A percentile compares a stretch with the other conserved stretches of the same genome.
Evolutionary conservation across 2,888 invertebrate genomes (phyloP).

Genomic region (Troglohyphantes excavatus): DNA sequence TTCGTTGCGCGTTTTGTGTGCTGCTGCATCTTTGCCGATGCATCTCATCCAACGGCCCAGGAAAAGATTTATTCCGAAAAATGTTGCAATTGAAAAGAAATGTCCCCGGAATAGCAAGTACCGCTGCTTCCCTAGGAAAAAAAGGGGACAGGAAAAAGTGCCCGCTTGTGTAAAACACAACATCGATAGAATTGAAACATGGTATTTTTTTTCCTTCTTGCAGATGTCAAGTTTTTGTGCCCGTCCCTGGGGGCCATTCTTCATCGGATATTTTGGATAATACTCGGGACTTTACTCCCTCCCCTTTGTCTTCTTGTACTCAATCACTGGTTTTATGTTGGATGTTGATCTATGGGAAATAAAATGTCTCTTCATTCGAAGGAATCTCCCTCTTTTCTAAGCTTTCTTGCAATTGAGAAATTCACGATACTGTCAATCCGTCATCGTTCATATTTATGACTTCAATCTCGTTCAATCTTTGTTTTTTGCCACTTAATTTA

Average conservation of each 20-base stretch:
- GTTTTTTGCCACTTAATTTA: no score
- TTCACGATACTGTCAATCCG: no score
- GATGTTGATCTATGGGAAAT: conserved; percentile 1
- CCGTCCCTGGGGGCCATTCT: neutral
- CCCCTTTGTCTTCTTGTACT: neutral
- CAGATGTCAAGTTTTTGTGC: neutral
- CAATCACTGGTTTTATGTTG: neutral
- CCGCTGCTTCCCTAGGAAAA: conserved; percentile 16
- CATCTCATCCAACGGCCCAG: conserved; percentile 28
- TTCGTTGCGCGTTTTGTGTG: conserved; percentile 40
- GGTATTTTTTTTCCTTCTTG: conserved; percentile 23
- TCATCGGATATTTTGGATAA: conserved; percentile 24
- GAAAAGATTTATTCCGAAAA: conserved; percentile 62
- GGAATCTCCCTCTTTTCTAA: neutral
- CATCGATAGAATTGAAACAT: conserved; percentile 46
- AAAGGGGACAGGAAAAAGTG: neutral
- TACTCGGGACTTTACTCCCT: neutral
- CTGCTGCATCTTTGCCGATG: conserved; percentile 18
- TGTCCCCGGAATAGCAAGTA: conserved; percentile 60
- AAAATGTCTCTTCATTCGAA: neutral
- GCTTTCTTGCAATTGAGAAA: no score
- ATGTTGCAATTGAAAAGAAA: conserved; percentile 66
- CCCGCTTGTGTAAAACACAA: conserved; percentile 48
- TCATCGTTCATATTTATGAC: no score
- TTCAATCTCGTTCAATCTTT: no score